These are phyloP conservation scores for Yponomeuta malinellus DNA, from an alignment of 2,888 invertebrate genomes.

Conservation along the genomic window DNA sequence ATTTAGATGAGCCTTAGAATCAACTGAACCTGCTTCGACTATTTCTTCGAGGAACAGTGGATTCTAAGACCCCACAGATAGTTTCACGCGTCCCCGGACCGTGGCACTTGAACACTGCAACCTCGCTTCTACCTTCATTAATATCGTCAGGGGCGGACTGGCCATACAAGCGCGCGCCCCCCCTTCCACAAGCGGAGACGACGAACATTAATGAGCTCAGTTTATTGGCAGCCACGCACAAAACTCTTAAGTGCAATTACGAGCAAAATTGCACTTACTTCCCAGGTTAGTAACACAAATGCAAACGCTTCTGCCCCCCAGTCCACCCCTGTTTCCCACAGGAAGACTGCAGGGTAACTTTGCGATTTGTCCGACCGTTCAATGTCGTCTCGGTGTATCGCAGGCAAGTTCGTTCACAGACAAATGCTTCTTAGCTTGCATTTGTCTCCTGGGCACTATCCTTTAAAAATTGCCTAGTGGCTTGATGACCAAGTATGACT, in stretches of 20 bases:
- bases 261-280: conserved; percentile 76
- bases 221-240: conserved; percentile 77
- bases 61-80: conserved; percentile 43
- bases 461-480: background rate
- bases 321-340: conserved; percentile 73
- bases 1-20: conserved; percentile 6
- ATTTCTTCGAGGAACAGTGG: background rate
- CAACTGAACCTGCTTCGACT: background rate
- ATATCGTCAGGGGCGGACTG: conserved; percentile 77
- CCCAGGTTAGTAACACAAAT: conserved; percentile 74
- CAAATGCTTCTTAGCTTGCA: background rate
- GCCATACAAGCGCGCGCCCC: conserved; percentile 76
- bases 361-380: conserved; percentile 59
- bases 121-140: conserved; percentile 75
- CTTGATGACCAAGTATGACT: background rate
- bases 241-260: conserved; percentile 76
- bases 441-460: background rate
- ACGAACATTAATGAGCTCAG: conserved; percentile 76
- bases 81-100: conserved; percentile 61
- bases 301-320: conserved; percentile 71
- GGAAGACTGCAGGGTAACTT: conserved; percentile 72
- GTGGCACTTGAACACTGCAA: conserved; percentile 40
- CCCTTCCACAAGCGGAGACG: conserved; percentile 74
- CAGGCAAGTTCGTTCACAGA: conserved; percentile 44
- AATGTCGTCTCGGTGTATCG: conserved; percentile 46